These are phyloP conservation scores for Cactoblastis cactorum DNA, from an alignment of 2,888 invertebrate species.

Conservation along the genomic window DNA sequence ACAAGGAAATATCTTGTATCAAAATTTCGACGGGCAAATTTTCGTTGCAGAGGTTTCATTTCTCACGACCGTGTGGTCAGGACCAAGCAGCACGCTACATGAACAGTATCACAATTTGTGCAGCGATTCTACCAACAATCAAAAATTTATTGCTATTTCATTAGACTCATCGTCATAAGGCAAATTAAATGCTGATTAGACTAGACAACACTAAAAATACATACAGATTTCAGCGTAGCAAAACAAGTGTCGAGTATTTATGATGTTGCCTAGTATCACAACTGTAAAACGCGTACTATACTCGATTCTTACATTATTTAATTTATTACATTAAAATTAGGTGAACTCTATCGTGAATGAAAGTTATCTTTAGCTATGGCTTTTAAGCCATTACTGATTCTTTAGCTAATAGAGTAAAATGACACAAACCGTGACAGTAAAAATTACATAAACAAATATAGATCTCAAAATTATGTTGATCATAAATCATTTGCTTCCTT, in stretches of 20 bases:
- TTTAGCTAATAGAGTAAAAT: constrained; percentile 55
- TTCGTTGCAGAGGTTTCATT: constrained; percentile 1
- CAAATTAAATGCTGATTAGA: constrained; percentile 61
- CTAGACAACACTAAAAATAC: constrained; percentile 19
- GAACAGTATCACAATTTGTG: constrained; percentile 72
- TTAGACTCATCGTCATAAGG: constrained; percentile 65
- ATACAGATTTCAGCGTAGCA: not conserved
- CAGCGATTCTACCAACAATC: constrained; percentile 62
- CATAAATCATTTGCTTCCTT: constrained; percentile 57
- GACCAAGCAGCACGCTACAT: constrained; percentile 63
- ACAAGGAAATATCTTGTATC: constrained; percentile 13
- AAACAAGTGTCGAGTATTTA: not conserved
- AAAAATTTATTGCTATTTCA: constrained; percentile 72
- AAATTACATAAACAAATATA: constrained; percentile 50
- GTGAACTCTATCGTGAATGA: constrained; percentile 38
- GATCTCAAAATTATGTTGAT: constrained; percentile 64
- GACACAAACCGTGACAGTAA: constrained; percentile 53
- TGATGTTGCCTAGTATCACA: constrained; percentile 17
- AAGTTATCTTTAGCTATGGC: constrained; percentile 35
- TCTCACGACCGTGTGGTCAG: constrained; percentile 13
- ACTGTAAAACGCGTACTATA: constrained; percentile 26
- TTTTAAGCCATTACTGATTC: constrained; percentile 38
- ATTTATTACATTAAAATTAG: constrained; percentile 37
- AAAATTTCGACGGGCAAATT: not conserved
- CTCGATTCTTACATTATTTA: constrained; percentile 30